These are phyloP conservation scores for Cebus imitator DNA, from an alignment of 2,113 vertebrate species.

Conservation along the genomic window DNA sequence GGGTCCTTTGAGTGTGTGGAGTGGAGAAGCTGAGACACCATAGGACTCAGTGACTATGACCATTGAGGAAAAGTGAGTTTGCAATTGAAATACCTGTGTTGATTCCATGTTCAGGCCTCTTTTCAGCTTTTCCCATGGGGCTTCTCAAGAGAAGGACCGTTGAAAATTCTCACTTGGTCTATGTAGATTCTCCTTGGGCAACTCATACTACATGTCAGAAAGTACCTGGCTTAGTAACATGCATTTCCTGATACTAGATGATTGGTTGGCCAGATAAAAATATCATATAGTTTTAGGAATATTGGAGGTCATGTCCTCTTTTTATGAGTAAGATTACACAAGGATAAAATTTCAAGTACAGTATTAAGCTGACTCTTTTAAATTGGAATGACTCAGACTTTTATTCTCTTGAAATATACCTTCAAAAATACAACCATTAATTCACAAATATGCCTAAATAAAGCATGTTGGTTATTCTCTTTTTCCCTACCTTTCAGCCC, in stretches of 20 bases:
- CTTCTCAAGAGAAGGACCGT: neutral
- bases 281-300: neutral
- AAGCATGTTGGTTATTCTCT: neutral
- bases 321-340: neutral
- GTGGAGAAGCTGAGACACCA: neutral
- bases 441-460: neutral
- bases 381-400: neutral
- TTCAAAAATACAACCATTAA: neutral
- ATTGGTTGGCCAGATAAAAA: neutral
- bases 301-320: neutral
- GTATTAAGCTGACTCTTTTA: neutral
- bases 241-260: neutral
- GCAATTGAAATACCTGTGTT: neutral
- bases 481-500: neutral
- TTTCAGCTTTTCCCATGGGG: neutral
- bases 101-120: neutral
- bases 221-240: neutral
- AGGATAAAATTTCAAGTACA: neutral
- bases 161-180: neutral
- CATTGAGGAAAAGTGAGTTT: neutral
- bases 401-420: neutral
- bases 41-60: neutral
- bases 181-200: neutral
- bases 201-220: neutral
- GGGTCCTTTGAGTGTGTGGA: neutral